Evolutionary conservation across 2,113 vertebrate species (phyloP), one percentile per base, ranked within the genome.

Genomic region (Sinosuthora webbiana): DNA sequence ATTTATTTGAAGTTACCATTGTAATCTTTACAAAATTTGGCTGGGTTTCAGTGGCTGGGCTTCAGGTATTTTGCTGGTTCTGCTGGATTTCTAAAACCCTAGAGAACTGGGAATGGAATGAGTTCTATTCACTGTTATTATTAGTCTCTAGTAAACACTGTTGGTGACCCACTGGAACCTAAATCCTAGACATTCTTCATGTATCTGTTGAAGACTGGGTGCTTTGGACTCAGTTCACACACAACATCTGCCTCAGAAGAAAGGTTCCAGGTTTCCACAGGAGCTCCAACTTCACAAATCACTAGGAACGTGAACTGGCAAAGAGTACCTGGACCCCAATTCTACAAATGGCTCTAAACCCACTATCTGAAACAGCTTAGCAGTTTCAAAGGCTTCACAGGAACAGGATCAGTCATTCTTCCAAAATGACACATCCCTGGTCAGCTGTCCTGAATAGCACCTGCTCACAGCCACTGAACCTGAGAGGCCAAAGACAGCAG

Each of bases 41-140:
- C 95, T 82, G 65, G 35, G 65, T 96, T 96, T 94, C 86, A 93
- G 67, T 92, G 71, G 27, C 53, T 93, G 70, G 91, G 80, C 69
- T 93, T 93, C 53, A 93, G 37, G 73, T 90, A 96, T 97, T 97
- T 97, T 94, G 86, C 91, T 96, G 77, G 93, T 96, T 97, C 96
- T 96, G 94, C 93, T 96, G 88, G 81, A 95, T 95, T 97, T 97
- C 87, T 88, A 95, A 97, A 95, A 87, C 95, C 88, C 85, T 35
- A 42, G 86, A 95, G 94, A 92, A 57, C 45, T 79, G 49, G 65
- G 93, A 91, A 86, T 88, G 71, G 88, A 96, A 90, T 41, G 30
- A 76, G 62, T 82, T 82, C 86, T 92, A 83, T 76, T 91, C 73
- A 90, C 67, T 90, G 77, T 90, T 95, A 90, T 78, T 97, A 94